Evolutionary conservation across 2,888 invertebrate species (phyloP), one percentile per base, ranked within the genome.

Genomic region (Eilema caniola): DNA sequence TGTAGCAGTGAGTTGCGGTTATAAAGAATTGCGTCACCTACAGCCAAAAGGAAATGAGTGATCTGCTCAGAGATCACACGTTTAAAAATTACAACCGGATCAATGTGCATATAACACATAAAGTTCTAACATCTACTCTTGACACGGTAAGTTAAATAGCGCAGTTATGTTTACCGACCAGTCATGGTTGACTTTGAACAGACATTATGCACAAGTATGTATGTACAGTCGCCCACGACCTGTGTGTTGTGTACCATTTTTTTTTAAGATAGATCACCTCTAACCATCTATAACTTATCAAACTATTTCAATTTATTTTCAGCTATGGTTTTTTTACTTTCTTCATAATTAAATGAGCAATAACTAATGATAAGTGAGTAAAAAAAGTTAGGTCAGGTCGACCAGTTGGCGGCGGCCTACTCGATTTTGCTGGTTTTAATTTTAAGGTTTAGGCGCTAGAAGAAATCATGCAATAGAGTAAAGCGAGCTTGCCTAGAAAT

Each of bases 141-240:
- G 75, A 67, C 75, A 63, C 70, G 75, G 72, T 72, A 77, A 74
- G 78, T 81, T 78, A 79, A 73, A 78, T 75, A 72, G 78, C 75
- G 75, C 80, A 81, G 66, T 80, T 72, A 73, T 77, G 72, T 81
- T 81, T 81, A 80, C 74, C 25, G 14, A 67, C 72, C 41, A 72
- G 75, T 72, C 73, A 70, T 66, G 67, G 70, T 57, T 74, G 74
- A 77, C 69, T 80, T 37, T 74, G 80, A 78, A 70, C 76, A 75
- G 71, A 66, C 69, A 67, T 61, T 70, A 62, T 41, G 41, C 66
- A 63, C 63, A 69, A 33, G 60, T 69, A 25, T 14, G 64, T 41
- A 25, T 23, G 64, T 65, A 64, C 28, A 12, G 31, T 61, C 47
- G 53, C 33, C 24, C 24, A 66, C 60, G n/a, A 60, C 25, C 11